Evolutionary conservation across 2,113 vertebrate species (phyloP).

Genomic region (Pungitius pungitius): DNA sequence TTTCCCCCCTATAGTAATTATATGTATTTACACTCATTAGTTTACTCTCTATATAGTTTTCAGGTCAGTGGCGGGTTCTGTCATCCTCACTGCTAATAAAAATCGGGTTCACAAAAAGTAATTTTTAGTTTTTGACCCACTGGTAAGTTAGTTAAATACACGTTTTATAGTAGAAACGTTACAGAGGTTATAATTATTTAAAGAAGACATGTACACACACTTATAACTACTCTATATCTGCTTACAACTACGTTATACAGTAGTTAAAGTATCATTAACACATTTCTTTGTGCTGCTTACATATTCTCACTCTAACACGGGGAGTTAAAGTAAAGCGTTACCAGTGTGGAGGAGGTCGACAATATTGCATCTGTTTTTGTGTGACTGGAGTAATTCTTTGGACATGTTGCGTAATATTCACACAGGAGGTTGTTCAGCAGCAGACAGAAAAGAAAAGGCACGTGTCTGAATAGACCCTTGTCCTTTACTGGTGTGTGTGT

Average conservation of each 20-base stretch:
- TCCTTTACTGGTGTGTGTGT: conserved; percentile 31
- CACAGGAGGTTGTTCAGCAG: conserved; percentile 35
- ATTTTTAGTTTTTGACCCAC: neutral
- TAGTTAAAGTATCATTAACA: neutral
- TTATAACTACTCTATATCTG: neutral
- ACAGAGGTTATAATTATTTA: neutral
- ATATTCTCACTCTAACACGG: neutral
- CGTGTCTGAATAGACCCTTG: conserved; percentile 55
- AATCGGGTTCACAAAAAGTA: neutral
- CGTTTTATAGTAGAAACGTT: no score
- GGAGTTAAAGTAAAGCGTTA: neutral
- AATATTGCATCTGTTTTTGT: neutral
- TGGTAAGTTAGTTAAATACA: no score
- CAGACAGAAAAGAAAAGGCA: conserved; percentile 24
- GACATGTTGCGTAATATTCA: conserved; percentile 46
- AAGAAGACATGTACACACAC: neutral
- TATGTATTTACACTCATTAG: neutral
- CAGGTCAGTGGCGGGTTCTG: neutral
- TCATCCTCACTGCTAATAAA: neutral
- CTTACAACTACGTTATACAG: neutral
- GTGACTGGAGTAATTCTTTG: conserved; percentile 19
- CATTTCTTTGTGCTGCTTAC: neutral
- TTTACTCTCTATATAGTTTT: neutral
- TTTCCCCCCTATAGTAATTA: neutral
- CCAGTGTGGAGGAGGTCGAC: neutral